Conservation (phyloP, 2,113 vertebrate genomes). For the Myotis yumanensis region DNA sequence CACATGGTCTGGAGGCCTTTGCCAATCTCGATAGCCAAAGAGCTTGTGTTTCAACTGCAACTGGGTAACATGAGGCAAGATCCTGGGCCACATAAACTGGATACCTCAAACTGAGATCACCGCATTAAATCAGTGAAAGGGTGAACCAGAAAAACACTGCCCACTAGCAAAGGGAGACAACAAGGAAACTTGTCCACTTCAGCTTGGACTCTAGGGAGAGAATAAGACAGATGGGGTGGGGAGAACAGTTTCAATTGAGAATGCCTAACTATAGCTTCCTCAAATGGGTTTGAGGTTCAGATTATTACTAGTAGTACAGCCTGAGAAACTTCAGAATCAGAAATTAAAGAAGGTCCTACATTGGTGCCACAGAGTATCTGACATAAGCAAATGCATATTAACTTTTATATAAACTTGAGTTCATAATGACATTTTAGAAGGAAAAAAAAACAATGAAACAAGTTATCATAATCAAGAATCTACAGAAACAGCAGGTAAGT, state of each 20-base stretch:
- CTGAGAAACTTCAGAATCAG: not conserved
- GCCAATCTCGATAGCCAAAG: not conserved
- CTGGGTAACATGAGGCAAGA: not conserved
- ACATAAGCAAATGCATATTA: not conserved
- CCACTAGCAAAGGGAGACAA: not conserved
- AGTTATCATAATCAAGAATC: not conserved
- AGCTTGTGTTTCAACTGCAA: not conserved
- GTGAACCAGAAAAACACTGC: constrained; percentile 33
- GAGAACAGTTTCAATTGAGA: not conserved
- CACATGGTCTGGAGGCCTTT: not conserved
- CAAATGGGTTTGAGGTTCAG: not conserved
- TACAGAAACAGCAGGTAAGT: not conserved
- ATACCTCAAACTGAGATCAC: constrained; percentile 8
- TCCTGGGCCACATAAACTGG: not conserved
- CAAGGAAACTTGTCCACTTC: not conserved
- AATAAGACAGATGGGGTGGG: not conserved
- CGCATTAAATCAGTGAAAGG: not conserved
- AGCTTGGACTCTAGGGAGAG: not conserved
- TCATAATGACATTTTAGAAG: not conserved
- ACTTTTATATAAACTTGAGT: not conserved
- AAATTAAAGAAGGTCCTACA: not conserved
- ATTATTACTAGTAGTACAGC: not conserved
- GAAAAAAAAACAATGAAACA: not conserved
- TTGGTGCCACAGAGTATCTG: not conserved
- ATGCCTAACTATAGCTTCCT: not conserved